These are phyloP conservation scores for Centrocercus urophasianus DNA, from an alignment of 2,113 vertebrate species.

Conservation along the genomic window DNA sequence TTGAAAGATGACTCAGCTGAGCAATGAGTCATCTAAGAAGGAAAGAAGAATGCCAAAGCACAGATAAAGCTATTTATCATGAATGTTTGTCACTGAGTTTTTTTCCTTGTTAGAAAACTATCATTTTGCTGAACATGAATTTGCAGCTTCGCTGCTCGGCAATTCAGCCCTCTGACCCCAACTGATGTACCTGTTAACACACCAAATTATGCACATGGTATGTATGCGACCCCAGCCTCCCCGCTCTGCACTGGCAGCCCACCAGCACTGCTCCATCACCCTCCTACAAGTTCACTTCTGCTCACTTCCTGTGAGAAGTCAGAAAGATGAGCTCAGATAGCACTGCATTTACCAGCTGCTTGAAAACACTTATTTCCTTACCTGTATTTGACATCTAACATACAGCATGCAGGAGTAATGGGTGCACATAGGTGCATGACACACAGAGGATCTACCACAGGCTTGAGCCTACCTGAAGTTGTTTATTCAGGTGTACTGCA, in stretches of 20 bases:
- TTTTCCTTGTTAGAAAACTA: constrained; percentile 20
- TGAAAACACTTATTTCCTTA: not conserved
- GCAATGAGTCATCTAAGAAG: constrained; percentile 20
- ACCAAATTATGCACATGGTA: accelerated
- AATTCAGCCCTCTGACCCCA: not conserved
- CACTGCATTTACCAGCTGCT: not conserved
- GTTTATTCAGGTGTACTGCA: not conserved
- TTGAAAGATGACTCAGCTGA: constrained; percentile 41
- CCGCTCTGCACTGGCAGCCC: not conserved
- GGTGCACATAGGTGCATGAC: not conserved
- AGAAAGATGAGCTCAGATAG: not conserved
- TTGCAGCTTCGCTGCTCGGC: not conserved
- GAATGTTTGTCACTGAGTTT: not conserved
- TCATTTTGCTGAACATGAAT: constrained; percentile 30
- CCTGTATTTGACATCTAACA: not conserved
- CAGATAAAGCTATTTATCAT: constrained; percentile 34
- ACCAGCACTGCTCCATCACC: not conserved
- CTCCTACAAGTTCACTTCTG: not conserved
- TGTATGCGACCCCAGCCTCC: not conserved
- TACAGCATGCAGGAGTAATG: not conserved
- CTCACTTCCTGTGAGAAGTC: not conserved
- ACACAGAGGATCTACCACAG: not conserved
- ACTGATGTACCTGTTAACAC: not conserved
- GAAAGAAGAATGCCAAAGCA: constrained; percentile 24
- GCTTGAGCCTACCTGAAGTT: not conserved